These are phyloP conservation scores for Chaenogobius annularis DNA, from an alignment of 2,113 vertebrate genomes.

Conservation along the genomic window DNA sequence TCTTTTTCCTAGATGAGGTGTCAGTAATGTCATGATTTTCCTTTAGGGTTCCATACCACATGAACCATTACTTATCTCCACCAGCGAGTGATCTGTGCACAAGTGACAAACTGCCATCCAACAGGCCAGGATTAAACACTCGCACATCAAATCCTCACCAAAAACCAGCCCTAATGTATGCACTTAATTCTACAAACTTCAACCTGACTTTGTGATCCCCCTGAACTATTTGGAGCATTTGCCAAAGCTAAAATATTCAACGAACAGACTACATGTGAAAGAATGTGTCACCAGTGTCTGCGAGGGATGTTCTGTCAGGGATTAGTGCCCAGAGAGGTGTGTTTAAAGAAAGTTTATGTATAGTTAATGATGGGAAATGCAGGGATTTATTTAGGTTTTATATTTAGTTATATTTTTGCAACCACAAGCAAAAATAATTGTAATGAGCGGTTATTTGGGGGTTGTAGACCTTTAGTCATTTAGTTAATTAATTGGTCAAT, in stretches of 20 bases:
- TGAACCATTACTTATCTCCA: conserved; percentile 82
- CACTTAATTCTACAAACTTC: conserved; percentile 68
- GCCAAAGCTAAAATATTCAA: conserved; percentile 56
- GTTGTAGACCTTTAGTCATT: too few species aligned
- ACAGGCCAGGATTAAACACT: conserved; percentile 63
- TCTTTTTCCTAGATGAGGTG: conserved; percentile 76
- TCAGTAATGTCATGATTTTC: conserved; percentile 81
- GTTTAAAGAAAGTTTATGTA: conserved; percentile 20
- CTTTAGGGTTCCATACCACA: conserved; percentile 69
- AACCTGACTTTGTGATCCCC: conserved; percentile 52
- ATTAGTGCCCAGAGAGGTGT: conserved; percentile 19
- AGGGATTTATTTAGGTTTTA: background rate
- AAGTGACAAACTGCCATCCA: conserved; percentile 74
- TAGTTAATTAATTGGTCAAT: too few species aligned
- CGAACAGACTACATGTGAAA: conserved; percentile 27
- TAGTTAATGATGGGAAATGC: background rate
- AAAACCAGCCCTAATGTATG: conserved; percentile 54
- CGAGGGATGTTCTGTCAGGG: conserved; percentile 18
- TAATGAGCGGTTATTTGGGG: too few species aligned
- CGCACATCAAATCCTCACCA: conserved; percentile 49
- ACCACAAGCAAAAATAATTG: background rate
- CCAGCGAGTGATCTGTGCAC: conserved; percentile 73
- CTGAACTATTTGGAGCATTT: conserved; percentile 55
- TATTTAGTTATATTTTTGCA: background rate
- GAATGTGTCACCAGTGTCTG: conserved; percentile 39